phyloP scores from a whole-genome alignment of 2,113 vertebrate species.

The Phaethon lepturus region DNA sequence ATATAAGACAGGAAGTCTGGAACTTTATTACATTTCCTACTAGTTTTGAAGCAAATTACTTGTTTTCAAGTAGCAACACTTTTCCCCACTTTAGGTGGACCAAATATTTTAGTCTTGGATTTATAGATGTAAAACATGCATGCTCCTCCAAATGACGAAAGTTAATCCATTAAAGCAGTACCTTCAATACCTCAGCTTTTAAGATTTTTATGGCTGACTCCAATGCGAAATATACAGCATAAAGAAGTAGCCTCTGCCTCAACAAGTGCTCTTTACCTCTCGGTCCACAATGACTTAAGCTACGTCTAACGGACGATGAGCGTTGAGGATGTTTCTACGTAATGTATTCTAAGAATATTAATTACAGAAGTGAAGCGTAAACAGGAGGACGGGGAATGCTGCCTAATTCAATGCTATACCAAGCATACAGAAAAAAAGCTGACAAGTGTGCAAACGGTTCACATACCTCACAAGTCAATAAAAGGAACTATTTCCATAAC shows the following conservation, averaged over 20 bases:
- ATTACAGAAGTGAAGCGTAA: not conserved
- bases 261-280: not conserved
- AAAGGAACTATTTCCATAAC: not conserved
- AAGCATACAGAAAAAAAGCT: not conserved
- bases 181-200: not conserved
- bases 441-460: not conserved
- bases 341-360: not conserved
- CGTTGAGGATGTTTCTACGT: not conserved
- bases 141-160: not conserved
- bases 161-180: not conserved
- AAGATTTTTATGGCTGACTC: not conserved
- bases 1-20: not conserved
- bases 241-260: not conserved
- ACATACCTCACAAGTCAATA: not conserved
- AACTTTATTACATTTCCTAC: not conserved
- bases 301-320: rapidly evolving
- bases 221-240: not conserved
- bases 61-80: not conserved
- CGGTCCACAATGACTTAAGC: not conserved
- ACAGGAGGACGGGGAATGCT: not conserved
- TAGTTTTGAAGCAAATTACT: not conserved
- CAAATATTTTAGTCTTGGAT: not conserved
- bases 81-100: not conserved
- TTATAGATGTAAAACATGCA: not conserved
- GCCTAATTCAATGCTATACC: not conserved